These are phyloP conservation scores for Gnathonemus echidnorhynchus DNA, from an alignment of 2,113 vertebrate species.

Conservation along the genomic window DNA sequence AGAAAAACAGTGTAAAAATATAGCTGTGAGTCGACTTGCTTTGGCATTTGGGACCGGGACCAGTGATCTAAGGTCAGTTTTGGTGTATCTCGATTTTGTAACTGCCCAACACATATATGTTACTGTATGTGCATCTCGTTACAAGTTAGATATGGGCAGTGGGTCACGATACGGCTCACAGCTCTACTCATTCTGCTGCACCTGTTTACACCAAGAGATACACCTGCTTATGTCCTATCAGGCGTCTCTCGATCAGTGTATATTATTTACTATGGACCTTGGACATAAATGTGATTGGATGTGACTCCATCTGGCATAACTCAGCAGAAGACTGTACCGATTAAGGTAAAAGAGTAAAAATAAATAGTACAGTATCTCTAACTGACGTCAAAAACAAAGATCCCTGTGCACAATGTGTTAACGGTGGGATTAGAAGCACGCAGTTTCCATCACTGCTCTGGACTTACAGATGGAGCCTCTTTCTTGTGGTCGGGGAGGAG, in stretches of 20 bases:
- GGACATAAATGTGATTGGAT: neutral
- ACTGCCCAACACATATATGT: neutral
- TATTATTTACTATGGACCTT: neutral
- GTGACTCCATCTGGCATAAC: neutral
- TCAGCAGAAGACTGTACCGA: neutral
- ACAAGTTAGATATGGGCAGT: neutral
- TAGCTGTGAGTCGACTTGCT: neutral
- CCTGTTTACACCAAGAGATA: neutral
- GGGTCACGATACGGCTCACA: neutral
- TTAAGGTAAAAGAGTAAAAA: neutral
- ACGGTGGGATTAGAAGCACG: neutral
- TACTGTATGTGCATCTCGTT: neutral
- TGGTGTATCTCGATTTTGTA: neutral
- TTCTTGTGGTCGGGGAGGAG: conserved; percentile 1
- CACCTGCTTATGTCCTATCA: neutral
- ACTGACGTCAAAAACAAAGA: neutral
- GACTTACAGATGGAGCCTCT: neutral
- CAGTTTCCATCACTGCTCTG: neutral
- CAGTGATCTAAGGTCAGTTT: neutral
- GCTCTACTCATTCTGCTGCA: neutral
- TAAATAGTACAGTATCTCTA: neutral
- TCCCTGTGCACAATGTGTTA: neutral
- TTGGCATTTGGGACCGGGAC: neutral
- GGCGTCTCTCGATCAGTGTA: neutral
- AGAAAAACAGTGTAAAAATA: neutral